phyloP scores from a whole-genome alignment of 2,797 vertebrate species.

The Uromys caudimaculatus region DNA sequence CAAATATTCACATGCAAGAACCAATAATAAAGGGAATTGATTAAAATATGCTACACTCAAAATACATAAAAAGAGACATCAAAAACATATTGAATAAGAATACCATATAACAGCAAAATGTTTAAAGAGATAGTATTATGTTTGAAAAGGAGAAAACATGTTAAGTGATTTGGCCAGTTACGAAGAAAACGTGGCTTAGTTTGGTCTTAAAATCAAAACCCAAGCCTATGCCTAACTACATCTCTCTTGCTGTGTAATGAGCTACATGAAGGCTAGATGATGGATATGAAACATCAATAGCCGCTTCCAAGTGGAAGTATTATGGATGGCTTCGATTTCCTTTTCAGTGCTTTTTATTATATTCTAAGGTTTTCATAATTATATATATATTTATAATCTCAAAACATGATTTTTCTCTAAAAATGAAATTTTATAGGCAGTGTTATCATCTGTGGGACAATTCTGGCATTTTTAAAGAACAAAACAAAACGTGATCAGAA shows the following conservation, averaged over 20 bases:
- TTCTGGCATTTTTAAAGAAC: not conserved
- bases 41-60: conserved; percentile 13
- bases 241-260: not conserved
- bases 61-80: conserved; percentile 36
- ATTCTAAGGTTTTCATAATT: conserved; percentile 49
- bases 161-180: conserved; percentile 25
- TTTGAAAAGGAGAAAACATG: not conserved
- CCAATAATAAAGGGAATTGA: not conserved
- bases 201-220: not conserved
- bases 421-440: not conserved
- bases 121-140: conserved; percentile 13
- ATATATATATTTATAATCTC: conserved; percentile 22
- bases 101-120: not conserved
- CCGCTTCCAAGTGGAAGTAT: not conserved
- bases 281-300: not conserved
- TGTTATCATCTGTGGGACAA: conserved; percentile 22
- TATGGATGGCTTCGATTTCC: conserved; percentile 26
- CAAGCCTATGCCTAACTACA: not conserved
- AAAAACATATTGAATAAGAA: conserved; percentile 4
- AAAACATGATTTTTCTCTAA: conserved; percentile 12
- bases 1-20: not conserved
- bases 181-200: not conserved
- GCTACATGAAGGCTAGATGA: not conserved
- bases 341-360: conserved; percentile 36
- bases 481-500: not conserved